Evolutionary conservation across 2,888 invertebrate species (phyloP), one percentile per base, ranked within the genome.

Genomic region (Caenorhabditis afra): DNA sequence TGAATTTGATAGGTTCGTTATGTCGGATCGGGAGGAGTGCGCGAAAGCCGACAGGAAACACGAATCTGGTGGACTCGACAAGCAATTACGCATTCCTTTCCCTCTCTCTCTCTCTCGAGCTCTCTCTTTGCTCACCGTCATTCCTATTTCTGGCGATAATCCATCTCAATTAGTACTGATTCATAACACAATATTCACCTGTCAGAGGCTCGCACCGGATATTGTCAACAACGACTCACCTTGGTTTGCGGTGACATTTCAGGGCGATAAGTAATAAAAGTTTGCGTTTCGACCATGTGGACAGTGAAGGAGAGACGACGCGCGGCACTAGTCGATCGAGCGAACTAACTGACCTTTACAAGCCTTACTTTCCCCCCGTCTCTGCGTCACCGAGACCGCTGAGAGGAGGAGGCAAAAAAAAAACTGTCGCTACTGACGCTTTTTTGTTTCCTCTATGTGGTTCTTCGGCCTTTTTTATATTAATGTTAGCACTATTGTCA

Each of bases 1-100:
- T 75, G 75, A 75, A 75, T 75, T 75, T 75, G 66, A 75, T 75
- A 66, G 75, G 67, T 75, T 75, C 67, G 68, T 68, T 67, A 55
- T 61, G 53, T 39, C 37, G 37, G 47, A 20, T 11, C 41, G 11
- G 50, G 58, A 20, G 44, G 64, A 29, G 57, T 50, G 41, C 37
- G 20, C n/a, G 45, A 29, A 57, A 11, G 29, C 44, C 44, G 23
- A 55, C 14, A 23, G 3, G 35, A 23, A 18, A 59, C 41, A 50
- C 55, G 57, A 57, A 57, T 58, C 57, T 62, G 47, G 55, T 47
- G 47, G n/a, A 35, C 11, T 39, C 11, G 23, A 12, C 20, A 18
- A 23, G 23, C n/a, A 52, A 22, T 52, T 52, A 52, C 20, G 20
- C 16, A 35, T 16, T 35, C 18, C 7, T 18, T 39, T 16, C n/a